Conservation (phyloP, 2,888 invertebrate genomes). For the Sphaeridia pumilis region DNA sequence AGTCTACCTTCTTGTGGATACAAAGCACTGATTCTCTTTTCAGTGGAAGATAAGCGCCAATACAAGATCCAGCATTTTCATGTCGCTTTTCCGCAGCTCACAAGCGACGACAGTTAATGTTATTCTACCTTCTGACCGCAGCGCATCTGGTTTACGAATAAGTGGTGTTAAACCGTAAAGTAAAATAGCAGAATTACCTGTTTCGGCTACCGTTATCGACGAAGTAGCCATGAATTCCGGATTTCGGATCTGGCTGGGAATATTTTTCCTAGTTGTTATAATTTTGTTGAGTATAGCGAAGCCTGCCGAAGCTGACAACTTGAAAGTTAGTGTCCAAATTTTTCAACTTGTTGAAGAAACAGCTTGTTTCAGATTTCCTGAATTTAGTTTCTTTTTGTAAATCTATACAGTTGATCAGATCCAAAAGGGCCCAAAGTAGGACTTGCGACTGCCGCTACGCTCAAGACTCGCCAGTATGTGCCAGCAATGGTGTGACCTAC, state of each 20-base stretch:
- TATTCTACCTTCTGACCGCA: too few relatives aligned
- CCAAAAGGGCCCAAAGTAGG: not conserved
- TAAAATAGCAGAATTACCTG: too few relatives aligned
- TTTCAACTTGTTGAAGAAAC: not conserved
- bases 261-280: not conserved
- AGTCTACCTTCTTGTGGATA: too few relatives aligned
- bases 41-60: too few relatives aligned
- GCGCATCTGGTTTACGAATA: too few relatives aligned
- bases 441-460: conserved; percentile 12
- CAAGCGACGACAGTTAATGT: too few relatives aligned
- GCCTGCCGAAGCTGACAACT: not conserved
- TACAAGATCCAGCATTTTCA: too few relatives aligned
- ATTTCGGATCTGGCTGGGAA: conserved; percentile 6
- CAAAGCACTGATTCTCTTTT: too few relatives aligned
- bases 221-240: conserved; percentile 10
- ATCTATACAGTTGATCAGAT: not conserved
- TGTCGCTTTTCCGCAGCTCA: too few relatives aligned
- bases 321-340: too few relatives aligned
- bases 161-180: too few relatives aligned
- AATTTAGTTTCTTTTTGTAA: not conserved
- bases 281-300: conserved; percentile 1
- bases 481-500: conserved; percentile 12
- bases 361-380: not conserved
- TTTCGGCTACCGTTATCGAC: too few relatives aligned
- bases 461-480: conserved; percentile 4